Evolutionary conservation across 92 coral and sea anemone genomes (phyloP).

Genomic region (Virgularia gustaviana): DNA sequence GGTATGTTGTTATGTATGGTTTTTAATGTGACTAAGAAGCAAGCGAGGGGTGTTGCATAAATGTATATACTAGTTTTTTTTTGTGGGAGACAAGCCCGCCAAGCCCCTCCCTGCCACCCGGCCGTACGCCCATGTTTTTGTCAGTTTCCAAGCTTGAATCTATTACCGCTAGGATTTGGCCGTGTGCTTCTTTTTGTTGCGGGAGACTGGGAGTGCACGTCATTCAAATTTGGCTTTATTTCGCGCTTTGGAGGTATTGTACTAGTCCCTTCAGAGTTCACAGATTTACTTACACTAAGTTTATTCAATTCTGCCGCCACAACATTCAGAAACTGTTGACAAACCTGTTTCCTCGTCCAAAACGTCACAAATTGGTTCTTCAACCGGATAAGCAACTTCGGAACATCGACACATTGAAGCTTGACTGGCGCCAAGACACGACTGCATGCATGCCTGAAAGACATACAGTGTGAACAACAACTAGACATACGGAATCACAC

Average conservation of each 20-base stretch:
- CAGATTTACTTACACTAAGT: no score
- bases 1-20: no score
- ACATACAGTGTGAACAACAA: background rate
- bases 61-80: no score
- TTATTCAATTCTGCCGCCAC: no score
- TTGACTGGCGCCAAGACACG: constrained; percentile 57
- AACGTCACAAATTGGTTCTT: constrained; percentile 39
- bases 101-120: constrained; percentile 29
- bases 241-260: background rate
- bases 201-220: no score
- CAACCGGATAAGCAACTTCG: constrained; percentile 50
- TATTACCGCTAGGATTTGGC: no score
- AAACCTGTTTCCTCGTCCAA: background rate
- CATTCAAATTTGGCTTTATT: background rate
- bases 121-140: no score
- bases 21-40: no score
- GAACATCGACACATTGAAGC: constrained; percentile 56
- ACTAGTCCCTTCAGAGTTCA: no score
- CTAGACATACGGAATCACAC: background rate
- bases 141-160: no score
- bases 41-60: no score
- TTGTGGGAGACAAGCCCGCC: background rate
- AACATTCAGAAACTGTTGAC: background rate
- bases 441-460: constrained; percentile 60
- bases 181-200: no score